Evolutionary conservation across 2,113 vertebrate genomes (phyloP).

Genomic region (Toxostoma redivivum): DNA sequence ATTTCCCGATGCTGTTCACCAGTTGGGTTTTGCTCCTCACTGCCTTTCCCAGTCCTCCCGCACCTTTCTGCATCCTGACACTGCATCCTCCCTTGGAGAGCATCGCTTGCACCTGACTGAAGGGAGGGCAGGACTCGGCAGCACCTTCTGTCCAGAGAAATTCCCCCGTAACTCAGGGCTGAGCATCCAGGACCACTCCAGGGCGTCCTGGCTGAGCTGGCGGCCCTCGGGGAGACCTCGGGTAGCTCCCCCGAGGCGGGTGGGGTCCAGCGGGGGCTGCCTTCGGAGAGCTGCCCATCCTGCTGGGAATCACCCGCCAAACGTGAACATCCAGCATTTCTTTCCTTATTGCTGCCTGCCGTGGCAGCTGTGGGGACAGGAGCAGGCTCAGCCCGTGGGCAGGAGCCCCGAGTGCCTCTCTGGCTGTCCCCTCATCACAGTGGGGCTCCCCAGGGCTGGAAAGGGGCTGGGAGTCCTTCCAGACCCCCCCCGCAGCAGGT

Average conservation of each 20-base stretch:
- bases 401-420: neutral
- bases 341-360: neutral
- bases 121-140: neutral
- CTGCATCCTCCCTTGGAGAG: neutral
- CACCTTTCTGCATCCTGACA: neutral
- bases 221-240: fast-evolving
- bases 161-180: fast-evolving
- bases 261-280: neutral
- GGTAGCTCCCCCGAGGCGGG: neutral
- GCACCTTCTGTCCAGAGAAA: fast-evolving
- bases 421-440: neutral
- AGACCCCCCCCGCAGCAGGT: neutral
- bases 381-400: neutral
- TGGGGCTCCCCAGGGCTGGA: neutral
- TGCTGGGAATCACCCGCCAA: neutral
- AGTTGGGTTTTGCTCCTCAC: neutral
- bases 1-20: neutral
- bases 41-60: neutral
- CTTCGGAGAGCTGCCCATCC: neutral
- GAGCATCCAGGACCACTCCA: neutral
- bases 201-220: neutral
- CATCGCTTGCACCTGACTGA: fast-evolving
- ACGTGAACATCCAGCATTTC: fast-evolving
- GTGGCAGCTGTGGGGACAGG: neutral
- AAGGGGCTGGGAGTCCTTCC: neutral